These are phyloP conservation scores for Ochotona princeps DNA, from an alignment of 2,113 vertebrate genomes.

Conservation along the genomic window DNA sequence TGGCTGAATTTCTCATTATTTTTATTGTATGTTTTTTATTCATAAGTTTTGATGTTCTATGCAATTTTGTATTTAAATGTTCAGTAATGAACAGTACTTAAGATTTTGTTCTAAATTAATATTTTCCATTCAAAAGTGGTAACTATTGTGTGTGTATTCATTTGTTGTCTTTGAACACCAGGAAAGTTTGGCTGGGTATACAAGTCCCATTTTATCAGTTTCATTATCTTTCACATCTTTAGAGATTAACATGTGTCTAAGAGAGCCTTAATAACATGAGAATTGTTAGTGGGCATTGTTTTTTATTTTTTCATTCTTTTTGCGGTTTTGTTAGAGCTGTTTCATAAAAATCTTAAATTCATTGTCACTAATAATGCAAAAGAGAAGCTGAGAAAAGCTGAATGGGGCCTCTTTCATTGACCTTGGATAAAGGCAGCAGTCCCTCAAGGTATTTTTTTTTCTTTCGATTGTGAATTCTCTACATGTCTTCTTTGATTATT, in stretches of 20 bases:
- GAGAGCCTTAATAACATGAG: background rate
- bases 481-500: background rate
- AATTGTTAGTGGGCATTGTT: background rate
- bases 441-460: background rate
- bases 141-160: background rate
- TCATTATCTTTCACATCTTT: constrained; percentile 14
- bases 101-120: background rate
- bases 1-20: constrained; percentile 1
- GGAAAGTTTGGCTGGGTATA: background rate
- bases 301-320: background rate
- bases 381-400: background rate
- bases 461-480: background rate
- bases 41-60: background rate
- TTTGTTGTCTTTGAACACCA: background rate
- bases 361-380: background rate
- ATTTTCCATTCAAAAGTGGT: background rate
- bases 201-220: background rate
- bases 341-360: background rate
- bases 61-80: background rate
- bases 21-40: constrained; percentile 11
- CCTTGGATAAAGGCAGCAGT: background rate
- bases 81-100: background rate
- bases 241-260: background rate
- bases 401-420: background rate
- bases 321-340: background rate